Evolutionary conservation across 2,797 vertebrate species (phyloP).

Genomic region (Neosilurus hyrtlii): DNA sequence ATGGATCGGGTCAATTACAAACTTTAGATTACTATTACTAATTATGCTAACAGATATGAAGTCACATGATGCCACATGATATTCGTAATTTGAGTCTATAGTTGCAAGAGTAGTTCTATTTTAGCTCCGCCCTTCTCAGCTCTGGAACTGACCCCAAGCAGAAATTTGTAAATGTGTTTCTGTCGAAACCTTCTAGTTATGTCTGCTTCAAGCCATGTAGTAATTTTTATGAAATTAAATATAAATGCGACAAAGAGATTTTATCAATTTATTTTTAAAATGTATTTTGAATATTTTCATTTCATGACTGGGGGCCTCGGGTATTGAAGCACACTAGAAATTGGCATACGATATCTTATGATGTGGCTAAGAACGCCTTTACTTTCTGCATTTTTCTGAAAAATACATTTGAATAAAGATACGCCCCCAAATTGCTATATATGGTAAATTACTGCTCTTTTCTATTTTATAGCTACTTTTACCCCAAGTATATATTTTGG

Average conservation of each 20-base stretch:
- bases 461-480: background rate
- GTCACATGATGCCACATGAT: background rate
- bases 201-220: background rate
- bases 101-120: background rate
- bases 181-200: background rate
- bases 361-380: no score
- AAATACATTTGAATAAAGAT: background rate
- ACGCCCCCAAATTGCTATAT: background rate
- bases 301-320: background rate
- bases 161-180: background rate
- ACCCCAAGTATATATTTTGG: background rate
- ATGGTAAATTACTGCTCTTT: background rate
- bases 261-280: background rate
- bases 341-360: background rate
- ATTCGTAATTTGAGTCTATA: background rate
- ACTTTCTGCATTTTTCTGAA: background rate
- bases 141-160: background rate
- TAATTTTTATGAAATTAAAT: background rate
- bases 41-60: background rate
- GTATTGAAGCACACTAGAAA: background rate
- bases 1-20: background rate
- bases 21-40: no score
- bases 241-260: background rate
- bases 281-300: background rate
- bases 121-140: background rate